Evolutionary conservation across 2,797 vertebrate species (phyloP).

Genomic region (Enteromius fasciolatus): DNA sequence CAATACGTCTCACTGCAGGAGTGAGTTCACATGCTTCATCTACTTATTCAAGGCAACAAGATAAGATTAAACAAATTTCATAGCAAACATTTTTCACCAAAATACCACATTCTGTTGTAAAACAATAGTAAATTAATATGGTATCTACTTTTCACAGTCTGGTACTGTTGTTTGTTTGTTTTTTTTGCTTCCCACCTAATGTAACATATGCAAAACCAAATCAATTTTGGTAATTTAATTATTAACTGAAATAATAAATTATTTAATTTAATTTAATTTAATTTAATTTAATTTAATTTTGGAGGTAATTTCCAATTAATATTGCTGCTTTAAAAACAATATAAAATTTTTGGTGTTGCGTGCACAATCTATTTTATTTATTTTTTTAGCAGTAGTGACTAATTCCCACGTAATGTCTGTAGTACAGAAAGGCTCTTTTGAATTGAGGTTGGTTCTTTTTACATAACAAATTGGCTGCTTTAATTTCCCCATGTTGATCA

Average conservation of each 20-base stretch:
- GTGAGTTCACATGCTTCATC: constrained; percentile 76
- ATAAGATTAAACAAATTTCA: neutral
- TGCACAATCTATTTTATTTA: too few relatives aligned
- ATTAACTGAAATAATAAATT: neutral
- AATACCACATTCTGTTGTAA: neutral
- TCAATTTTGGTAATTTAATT: neutral
- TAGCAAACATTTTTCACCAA: neutral
- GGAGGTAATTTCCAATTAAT: neutral
- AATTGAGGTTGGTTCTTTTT: neutral
- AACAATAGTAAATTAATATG: neutral
- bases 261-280: neutral
- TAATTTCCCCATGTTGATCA: neutral
- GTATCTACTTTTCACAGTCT: neutral
- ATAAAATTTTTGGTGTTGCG: too few relatives aligned
- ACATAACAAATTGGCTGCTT: neutral
- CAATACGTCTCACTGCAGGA: constrained; percentile 97
- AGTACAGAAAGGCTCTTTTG: neutral
- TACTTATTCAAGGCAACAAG: constrained; percentile 7
- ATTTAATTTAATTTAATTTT: neutral
- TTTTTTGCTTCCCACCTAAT: neutral
- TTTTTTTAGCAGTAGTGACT: neutral
- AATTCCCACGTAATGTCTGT: neutral
- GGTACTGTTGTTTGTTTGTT: too few relatives aligned
- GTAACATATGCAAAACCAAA: neutral
- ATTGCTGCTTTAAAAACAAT: neutral